phyloP scores from a whole-genome alignment of 2,888 invertebrate species.

The Aphidoletes aphidimyza region DNA sequence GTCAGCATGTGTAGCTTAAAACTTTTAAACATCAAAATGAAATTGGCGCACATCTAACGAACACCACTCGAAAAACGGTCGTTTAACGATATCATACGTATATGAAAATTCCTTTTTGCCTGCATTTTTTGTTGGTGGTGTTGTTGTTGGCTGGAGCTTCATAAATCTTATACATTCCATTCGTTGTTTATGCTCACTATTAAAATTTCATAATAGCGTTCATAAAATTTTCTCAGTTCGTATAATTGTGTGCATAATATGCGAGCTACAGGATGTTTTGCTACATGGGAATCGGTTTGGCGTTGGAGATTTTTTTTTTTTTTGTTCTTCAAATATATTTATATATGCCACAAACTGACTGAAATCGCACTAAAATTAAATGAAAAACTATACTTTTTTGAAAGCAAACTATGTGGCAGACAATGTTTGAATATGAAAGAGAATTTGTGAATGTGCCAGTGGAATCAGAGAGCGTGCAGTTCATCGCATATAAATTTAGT shows the following conservation, averaged over 20 bases:
- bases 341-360: neutral
- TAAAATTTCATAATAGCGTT: conserved; percentile 39
- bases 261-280: conserved; percentile 13
- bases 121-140: neutral
- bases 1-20: too few relatives aligned
- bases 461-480: neutral
- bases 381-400: conserved; percentile 32
- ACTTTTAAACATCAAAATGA: neutral
- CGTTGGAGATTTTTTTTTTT: conserved; percentile 14
- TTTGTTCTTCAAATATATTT: too few relatives aligned
- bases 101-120: neutral
- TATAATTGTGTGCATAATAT: conserved; percentile 28
- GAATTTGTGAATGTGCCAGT: neutral
- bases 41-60: neutral
- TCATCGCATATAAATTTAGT: neutral
- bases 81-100: neutral
- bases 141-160: neutral
- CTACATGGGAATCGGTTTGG: conserved; percentile 7
- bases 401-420: neutral
- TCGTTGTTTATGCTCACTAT: conserved; percentile 47
- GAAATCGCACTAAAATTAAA: conserved; percentile 21
- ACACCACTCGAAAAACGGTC: neutral
- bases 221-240: conserved; percentile 1
- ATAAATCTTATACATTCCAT: conserved; percentile 50
- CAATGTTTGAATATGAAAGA: conserved; percentile 31